Percentiles rank a stretch among this genome's conserved stretches.
These are phyloP conservation scores for Bucco capensis DNA, from an alignment of 2,113 vertebrate genomes.

Conservation along the genomic window DNA sequence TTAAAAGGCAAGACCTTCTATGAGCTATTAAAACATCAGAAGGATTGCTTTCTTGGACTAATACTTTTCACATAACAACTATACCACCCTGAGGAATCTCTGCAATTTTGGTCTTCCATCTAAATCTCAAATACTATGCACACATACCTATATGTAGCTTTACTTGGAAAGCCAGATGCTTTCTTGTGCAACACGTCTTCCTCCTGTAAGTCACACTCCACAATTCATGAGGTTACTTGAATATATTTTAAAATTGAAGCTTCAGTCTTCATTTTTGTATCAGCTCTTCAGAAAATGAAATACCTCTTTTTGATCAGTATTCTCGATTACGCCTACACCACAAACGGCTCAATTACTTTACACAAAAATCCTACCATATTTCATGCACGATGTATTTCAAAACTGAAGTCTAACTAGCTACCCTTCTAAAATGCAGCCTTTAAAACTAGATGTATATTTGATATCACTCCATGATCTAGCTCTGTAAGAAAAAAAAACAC, in stretches of 20 bases:
- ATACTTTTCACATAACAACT: fast-evolving
- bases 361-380: neutral
- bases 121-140: neutral
- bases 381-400: neutral
- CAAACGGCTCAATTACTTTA: neutral
- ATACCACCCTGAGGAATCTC: neutral
- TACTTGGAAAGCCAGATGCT: neutral
- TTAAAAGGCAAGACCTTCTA: neutral
- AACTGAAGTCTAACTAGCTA: neutral
- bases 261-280: neutral
- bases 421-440: neutral
- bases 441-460: neutral
- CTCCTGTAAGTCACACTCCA: neutral
- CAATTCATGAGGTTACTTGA: neutral
- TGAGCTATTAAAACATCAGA: neutral
- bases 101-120: neutral
- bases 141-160: neutral
- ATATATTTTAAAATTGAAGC: neutral
- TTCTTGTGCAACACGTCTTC: neutral
- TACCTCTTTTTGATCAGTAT: neutral
- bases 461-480: neutral
- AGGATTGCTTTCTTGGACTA: neutral
- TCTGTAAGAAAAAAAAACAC: neutral
- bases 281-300: neutral
- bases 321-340: neutral